Base-by-base conservation (phyloP, 1,140 invertebrate species). In the Arctopsyche grandis region DNA sequence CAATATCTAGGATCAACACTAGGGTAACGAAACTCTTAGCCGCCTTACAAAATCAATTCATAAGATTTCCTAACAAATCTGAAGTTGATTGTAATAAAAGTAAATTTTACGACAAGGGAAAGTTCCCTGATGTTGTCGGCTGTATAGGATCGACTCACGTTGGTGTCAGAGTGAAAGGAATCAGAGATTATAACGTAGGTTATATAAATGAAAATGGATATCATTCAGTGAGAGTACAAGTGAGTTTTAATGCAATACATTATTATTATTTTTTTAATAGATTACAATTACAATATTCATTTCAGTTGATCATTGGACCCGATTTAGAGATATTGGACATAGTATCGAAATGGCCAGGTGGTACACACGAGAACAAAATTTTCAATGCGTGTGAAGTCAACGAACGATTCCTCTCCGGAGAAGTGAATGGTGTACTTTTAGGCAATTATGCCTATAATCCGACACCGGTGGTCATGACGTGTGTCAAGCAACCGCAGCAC, bases 161-260 rank as follows among this genome's bases (percentile, higher is more conserved):
- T 19, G 80, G 80, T 26, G 78, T 82, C 12, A 26, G 80, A 73
- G 80, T 81, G 10, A 81, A 82, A 69, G 80, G 71, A 26, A 70
- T 77, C 44, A 82, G 78, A 60, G 75, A 82, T 58, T 79, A 78
- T 29, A 82, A 82, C 58, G 56, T 63, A 56, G 80, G 78, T 7
- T 78, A 74, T 69, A 75, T 82, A 9, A 82, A 82, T 77, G 80
- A 82, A 78, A 82, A 82, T 74, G 80, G 80, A 58, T 82, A 77
- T 46, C 78, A 82, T 79, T 82, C 80, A 14, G 78, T 82, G 14
- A 76, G 78, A 79, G 70, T 78, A 29, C 80, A 82, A 74, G 80
- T 82, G 69, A 12, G 16, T 76, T 1, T 5, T 58, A 16, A 16
- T 58, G 10, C 5, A n/a, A 58, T 58, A 58, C 14, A 58, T 58